Base-by-base conservation (phyloP, 2,888 invertebrate species). In the Nomada goodeniana region DNA sequence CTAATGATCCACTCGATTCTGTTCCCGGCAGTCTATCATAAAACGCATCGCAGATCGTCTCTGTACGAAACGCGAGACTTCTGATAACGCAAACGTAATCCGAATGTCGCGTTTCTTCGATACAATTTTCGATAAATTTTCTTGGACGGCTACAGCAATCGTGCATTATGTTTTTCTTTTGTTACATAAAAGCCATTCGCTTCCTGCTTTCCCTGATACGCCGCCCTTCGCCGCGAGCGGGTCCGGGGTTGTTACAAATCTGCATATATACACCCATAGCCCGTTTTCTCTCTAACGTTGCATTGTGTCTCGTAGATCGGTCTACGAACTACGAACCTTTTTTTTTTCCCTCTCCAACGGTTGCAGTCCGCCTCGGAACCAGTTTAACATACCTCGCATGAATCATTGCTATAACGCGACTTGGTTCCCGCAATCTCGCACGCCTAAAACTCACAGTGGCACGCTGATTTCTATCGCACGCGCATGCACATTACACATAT, bases 311-410 rank as follows among this genome's bases (percentile, higher is more conserved):
- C 79, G 80, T 72, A 80, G 84, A 88, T 86, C 84, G 77, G 78
- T 81, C 70, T 69, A 52, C 68, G 76, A 74, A 50, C 70, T 69
- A 52, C 68, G 74, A 74, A 50, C 26, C 65, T 65, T 79, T 82
- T 74, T 82, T 74, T 70, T 75, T 72, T 70, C 52, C 26, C 72
- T 74, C 64, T 50, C 70, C 63, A n/a, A 29, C 76, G 64, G 57
- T 67, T 72, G 79, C 72, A 64, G 68, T 59, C 80, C 77, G 83
- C 71, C 76, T 84, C 80, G 82, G 70, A 89, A 89, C 87, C 89
- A 89, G 89, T 89, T 89, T 86, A 84, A 88, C 85, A 84, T 86
- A 89, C 80, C 85, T 73, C 76, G 82, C 81, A 86, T 89, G 89
- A 89, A 88, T 89, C 89, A 89, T 83, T 88, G 82, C 70, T 79